Evolutionary conservation across 2,888 invertebrate species (phyloP).

Genomic region (Erebia palarica): DNA sequence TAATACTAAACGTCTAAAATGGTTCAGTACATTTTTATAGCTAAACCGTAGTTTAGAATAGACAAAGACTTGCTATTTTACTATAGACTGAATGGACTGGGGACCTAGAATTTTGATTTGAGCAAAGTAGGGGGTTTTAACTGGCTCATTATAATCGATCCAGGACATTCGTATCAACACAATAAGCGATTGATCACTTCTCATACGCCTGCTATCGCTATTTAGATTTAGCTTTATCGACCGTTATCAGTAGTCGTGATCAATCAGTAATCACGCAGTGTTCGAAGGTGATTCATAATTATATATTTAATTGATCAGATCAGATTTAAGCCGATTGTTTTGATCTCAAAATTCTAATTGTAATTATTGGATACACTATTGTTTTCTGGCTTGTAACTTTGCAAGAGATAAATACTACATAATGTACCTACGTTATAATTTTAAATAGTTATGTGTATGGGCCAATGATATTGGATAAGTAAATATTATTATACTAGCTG

Average conservation of each 20-base stretch:
- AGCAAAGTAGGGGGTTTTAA: neutral
- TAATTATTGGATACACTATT: neutral
- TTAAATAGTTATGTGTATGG: too few relatives aligned
- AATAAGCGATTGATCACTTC: slow-evolving; percentile 17
- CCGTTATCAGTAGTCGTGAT: slow-evolving; percentile 27
- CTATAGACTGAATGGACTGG: too few relatives aligned
- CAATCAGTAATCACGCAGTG: slow-evolving; percentile 21
- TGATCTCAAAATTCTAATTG: slow-evolving; percentile 10
- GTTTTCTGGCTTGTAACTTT: neutral
- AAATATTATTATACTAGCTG: too few relatives aligned
- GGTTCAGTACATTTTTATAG: too few relatives aligned
- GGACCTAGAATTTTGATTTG: neutral
- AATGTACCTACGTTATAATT: too few relatives aligned
- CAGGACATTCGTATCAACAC: slow-evolving; percentile 13
- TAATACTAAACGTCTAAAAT: too few relatives aligned
- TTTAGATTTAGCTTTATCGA: slow-evolving; percentile 20
- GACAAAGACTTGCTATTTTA: too few relatives aligned
- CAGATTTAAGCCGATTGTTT: slow-evolving; percentile 16
- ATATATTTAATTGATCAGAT: slow-evolving; percentile 16
- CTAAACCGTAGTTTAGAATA: too few relatives aligned
- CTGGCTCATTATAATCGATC: neutral
- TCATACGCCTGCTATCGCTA: slow-evolving; percentile 25
- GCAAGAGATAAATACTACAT: neutral
- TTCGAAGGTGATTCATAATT: slow-evolving; percentile 16
- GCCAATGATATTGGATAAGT: too few relatives aligned